A percentile compares a stretch with the other conserved stretches of the same genome.
These are phyloP conservation scores for Dione juno DNA, from an alignment of 2,888 invertebrate species.

Conservation along the genomic window DNA sequence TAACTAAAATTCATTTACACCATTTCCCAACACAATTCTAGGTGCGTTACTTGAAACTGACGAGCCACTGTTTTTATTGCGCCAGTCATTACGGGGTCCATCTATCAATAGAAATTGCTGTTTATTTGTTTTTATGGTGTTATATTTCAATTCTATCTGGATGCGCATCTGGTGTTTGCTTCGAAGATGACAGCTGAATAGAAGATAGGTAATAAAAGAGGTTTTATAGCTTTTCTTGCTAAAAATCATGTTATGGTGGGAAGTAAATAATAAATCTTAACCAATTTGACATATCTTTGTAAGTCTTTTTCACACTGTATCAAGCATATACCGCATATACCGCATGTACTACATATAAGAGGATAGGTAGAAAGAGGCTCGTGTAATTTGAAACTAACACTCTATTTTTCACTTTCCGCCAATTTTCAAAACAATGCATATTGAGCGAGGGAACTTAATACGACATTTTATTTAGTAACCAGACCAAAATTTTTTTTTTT, in stretches of 20 bases:
- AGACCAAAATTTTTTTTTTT: no score
- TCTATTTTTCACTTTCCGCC: no score
- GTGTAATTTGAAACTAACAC: no score
- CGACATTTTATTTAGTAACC: no score
- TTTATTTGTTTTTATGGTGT: conserved; percentile 50
- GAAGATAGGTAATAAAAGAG: conserved; percentile 20
- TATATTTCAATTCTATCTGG: conserved; percentile 47
- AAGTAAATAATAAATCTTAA: not conserved
- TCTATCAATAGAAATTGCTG: conserved; percentile 48
- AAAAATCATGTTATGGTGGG: not conserved
- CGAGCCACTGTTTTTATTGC: conserved; percentile 70
- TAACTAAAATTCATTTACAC: conserved; percentile 34
- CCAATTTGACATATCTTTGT: no score
- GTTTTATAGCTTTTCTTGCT: not conserved
- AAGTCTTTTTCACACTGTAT: no score
- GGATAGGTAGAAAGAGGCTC: no score
- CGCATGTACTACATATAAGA: no score
- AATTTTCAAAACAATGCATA: no score
- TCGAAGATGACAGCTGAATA: conserved; percentile 30
- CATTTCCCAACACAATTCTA: conserved; percentile 49
- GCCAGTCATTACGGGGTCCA: conserved; percentile 50
- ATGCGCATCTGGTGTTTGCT: conserved; percentile 35
- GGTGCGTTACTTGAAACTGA: conserved; percentile 56
- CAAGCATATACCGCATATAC: no score
- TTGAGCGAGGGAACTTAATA: no score